A percentile compares a stretch with the other conserved stretches of the same genome.
Conservation (phyloP, 2,113 vertebrate species). For the Tachycineta bicolor region DNA sequence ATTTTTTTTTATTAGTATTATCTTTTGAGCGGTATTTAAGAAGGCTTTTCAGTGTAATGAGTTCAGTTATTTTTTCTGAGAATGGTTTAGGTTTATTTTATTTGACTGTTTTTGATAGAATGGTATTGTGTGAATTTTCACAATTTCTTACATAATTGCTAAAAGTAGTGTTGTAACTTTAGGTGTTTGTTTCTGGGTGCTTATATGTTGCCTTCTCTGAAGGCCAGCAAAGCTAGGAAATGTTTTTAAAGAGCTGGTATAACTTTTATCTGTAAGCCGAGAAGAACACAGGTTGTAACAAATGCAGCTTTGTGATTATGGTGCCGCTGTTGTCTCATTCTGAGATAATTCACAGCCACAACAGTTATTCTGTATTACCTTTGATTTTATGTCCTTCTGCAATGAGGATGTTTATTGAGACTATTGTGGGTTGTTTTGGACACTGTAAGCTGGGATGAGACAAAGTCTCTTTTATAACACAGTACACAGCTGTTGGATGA, state of each 20-base stretch:
- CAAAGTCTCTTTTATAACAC: background rate
- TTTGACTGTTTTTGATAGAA: background rate
- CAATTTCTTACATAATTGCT: background rate
- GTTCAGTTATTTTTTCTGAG: background rate
- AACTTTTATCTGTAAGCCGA: background rate
- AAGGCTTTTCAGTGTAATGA: background rate
- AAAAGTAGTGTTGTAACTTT: background rate
- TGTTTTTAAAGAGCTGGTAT: background rate
- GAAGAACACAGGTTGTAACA: background rate
- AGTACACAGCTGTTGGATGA: background rate
- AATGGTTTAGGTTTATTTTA: background rate
- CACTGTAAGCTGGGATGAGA: background rate
- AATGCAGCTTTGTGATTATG: background rate
- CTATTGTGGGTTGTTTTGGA: background rate
- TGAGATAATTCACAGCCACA: background rate
- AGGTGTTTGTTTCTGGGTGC: background rate
- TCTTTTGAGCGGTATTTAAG: background rate
- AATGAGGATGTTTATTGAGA: background rate
- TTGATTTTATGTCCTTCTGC: background rate
- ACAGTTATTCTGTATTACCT: background rate
- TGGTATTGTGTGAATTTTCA: background rate
- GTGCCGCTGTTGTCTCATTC: background rate
- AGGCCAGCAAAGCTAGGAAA: background rate
- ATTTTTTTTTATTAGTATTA: background rate
- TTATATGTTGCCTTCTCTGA: background rate